A percentile compares a stretch with the other conserved stretches of the same genome.
Conservation (phyloP, 2,888 invertebrate genomes). For the Miltochrista miniata region DNA sequence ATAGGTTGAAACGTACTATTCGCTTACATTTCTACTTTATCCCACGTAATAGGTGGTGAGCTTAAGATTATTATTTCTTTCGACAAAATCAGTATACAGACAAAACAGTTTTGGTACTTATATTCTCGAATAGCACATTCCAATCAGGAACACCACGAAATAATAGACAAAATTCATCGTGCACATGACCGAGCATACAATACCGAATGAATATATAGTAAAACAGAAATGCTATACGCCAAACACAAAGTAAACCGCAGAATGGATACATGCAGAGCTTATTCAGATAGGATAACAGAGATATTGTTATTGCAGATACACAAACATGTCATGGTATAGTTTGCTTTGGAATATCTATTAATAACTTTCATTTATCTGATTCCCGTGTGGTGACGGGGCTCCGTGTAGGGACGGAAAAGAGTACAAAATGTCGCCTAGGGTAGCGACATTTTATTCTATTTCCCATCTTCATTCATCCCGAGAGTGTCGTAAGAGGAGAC, state of each 20-base stretch:
- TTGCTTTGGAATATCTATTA: too few relatives aligned
- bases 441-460: too few relatives aligned
- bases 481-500: too few relatives aligned
- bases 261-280: background rate
- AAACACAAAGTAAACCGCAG: constrained; percentile 12
- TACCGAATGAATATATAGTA: constrained; percentile 4
- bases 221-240: constrained; percentile 4
- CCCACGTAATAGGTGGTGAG: too few relatives aligned
- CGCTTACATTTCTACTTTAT: too few relatives aligned
- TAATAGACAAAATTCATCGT: background rate
- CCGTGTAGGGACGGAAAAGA: too few relatives aligned
- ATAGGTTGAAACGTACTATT: too few relatives aligned
- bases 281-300: background rate
- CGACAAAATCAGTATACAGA: background rate
- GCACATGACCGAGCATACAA: constrained; percentile 7
- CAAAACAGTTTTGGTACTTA: background rate
- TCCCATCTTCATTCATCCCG: too few relatives aligned
- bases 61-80: too few relatives aligned
- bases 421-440: too few relatives aligned
- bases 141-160: background rate
- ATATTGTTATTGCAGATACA: background rate
- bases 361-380: too few relatives aligned
- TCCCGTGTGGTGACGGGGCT: too few relatives aligned
- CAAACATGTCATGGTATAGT: background rate
- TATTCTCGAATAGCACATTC: background rate